Base-by-base conservation (phyloP, 2,113 vertebrate genomes). In the Elaphurus davidianus region DNA sequence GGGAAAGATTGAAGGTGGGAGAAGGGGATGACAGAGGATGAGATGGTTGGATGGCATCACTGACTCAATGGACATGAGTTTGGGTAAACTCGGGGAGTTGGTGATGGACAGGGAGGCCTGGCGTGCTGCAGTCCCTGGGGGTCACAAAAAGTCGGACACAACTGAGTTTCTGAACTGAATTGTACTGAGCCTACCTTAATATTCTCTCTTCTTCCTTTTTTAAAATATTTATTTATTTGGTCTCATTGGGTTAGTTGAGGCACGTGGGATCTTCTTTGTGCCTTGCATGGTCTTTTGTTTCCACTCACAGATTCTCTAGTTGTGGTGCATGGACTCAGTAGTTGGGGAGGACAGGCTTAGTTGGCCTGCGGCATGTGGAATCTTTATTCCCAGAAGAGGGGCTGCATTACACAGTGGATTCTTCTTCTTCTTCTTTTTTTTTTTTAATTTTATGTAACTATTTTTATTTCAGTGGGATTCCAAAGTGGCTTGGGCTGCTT, bases 391-490 rank as follows among this genome's bases (percentile, higher is more conserved):
- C 71, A 13, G 40, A 43, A 43, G 21, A 3, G 1, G 23, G 40
- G 43, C 71, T 76, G 30, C 23, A 43, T 76, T 43, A 43, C 40
- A 27, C 71, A 76, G 23, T 43, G 23, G 71, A 76, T 76, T 76
- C 71, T 43, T 76, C 40, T 40, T 40, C 40, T 40, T 40, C n/a
- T n/a, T n/a, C n/a, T 40, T 40, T 40, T 40, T 40, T 40, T 40
- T 40, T 40, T 40, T 40, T 76, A 94, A 85, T 40, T 67, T 67
- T 86, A 40, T 25, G 10, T 45, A 43, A n/a, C 47, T 87, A 23
- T 57, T 92, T 97, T 90, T 83, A 50, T 40, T 60, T 86, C 59
- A 83, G 43, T 71, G 87, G 62, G 23, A 83, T 55, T 83, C 81
- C 81, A 55, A 83, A 27, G 21, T 50, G 12, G 52, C 15, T 0